A percentile compares a stretch with the other conserved stretches of the same genome.
Conservation (phyloP, 2,113 vertebrate species). For the Lonchura striata region DNA sequence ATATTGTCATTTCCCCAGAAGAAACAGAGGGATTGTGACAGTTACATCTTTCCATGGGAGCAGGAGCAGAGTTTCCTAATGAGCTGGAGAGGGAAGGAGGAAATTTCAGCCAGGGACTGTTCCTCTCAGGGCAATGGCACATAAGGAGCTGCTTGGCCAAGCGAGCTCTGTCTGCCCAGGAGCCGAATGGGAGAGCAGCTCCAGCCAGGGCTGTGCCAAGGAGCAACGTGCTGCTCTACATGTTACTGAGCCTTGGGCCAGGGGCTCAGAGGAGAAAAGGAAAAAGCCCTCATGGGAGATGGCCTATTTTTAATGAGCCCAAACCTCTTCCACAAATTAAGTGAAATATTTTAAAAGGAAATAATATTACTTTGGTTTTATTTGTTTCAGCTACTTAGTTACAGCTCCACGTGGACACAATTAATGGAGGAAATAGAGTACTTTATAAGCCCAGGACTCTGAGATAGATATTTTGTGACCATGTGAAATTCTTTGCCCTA, state of each 20-base stretch:
- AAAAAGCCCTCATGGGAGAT: constrained; percentile 43
- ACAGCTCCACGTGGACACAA: constrained; percentile 79
- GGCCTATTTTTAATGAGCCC: constrained; percentile 71
- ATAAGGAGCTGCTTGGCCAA: neutral
- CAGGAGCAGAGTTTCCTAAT: neutral
- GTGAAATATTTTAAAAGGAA: constrained; percentile 80
- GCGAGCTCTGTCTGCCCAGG: neutral
- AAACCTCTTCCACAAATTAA: constrained; percentile 80
- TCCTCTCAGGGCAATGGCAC: neutral
- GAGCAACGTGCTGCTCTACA: neutral
- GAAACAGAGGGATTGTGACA: neutral
- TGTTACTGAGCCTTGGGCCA: neutral
- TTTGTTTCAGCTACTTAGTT: constrained; percentile 84
- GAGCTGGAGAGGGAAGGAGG: neutral
- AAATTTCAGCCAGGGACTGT: neutral
- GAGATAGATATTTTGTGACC: constrained; percentile 71
- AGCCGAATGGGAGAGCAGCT: neutral
- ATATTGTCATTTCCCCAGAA: neutral
- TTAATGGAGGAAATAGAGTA: constrained; percentile 83
- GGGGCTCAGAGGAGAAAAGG: neutral
- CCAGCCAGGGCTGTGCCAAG: neutral
- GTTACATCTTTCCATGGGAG: neutral
- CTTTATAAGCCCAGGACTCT: constrained; percentile 79
- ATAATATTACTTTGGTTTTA: constrained; percentile 81
- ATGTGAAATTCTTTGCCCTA: constrained; percentile 77